These are phyloP conservation scores for Ammodytes dubius DNA, from an alignment of 2,113 vertebrate genomes.

Conservation along the genomic window DNA sequence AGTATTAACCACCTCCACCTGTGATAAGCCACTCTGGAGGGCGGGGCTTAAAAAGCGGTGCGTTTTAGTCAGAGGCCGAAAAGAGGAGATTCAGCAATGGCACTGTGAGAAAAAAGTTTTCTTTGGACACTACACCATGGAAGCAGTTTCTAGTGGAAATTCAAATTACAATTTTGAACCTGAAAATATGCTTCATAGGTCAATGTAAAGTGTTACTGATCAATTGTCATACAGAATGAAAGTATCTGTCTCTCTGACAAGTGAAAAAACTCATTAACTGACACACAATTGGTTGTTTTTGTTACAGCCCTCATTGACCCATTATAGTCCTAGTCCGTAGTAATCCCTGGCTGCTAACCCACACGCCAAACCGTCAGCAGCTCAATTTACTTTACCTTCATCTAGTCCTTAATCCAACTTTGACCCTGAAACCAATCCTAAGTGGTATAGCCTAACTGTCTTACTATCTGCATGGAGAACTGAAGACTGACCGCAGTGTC, in stretches of 20 bases:
- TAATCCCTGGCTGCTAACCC: background rate
- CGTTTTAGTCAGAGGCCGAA: too few species aligned
- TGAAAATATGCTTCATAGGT: background rate
- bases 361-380: too few species aligned
- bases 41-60: too few species aligned
- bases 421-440: background rate
- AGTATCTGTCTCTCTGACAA: background rate
- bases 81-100: too few species aligned
- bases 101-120: too few species aligned
- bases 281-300: background rate
- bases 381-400: background rate
- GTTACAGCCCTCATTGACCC: background rate
- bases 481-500: background rate
- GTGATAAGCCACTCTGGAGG: too few species aligned
- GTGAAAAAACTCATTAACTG: background rate
- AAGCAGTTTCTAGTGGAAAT: too few species aligned
- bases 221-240: background rate
- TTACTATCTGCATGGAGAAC: background rate
- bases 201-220: background rate
- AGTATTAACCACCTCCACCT: too few species aligned
- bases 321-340: too few species aligned
- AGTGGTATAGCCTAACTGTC: too few species aligned
- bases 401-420: slow-evolving; percentile 14
- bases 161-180: too few species aligned
- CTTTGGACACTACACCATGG: too few species aligned